phyloP scores from a whole-genome alignment of 2,888 invertebrate genomes.

The Eulithis testata region DNA sequence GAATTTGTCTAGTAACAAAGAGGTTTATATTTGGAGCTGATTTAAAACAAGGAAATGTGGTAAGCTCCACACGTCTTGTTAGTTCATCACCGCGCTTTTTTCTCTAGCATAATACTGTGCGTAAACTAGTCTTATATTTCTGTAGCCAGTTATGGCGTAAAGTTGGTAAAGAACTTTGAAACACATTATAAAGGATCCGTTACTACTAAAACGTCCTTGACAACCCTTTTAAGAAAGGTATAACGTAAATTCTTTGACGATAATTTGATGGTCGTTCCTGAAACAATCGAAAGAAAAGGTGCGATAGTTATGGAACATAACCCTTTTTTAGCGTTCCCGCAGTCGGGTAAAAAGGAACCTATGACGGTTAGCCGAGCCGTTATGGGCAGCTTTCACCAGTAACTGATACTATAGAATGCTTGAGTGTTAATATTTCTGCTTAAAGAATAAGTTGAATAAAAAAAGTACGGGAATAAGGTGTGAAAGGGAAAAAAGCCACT shows the following conservation, averaged over 20 bases:
- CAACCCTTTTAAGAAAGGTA: constrained; percentile 53
- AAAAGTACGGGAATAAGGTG: not conserved
- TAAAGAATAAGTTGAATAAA: constrained; percentile 30
- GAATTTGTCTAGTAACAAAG: too few relatives aligned
- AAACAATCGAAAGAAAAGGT: constrained; percentile 45
- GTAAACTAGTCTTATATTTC: too few relatives aligned
- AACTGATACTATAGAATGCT: constrained; percentile 41
- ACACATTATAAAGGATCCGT: not conserved
- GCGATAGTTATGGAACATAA: constrained; percentile 38
- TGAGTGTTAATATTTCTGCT: constrained; percentile 38
- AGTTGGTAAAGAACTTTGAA: not conserved
- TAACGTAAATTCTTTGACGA: constrained; percentile 39
- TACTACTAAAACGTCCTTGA: constrained; percentile 12
- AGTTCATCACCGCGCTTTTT: too few relatives aligned
- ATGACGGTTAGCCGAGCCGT: constrained; percentile 38
- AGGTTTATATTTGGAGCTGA: too few relatives aligned
- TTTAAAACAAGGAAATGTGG: too few relatives aligned
- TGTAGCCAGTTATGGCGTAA: too few relatives aligned
- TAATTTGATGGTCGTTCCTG: constrained; percentile 42
- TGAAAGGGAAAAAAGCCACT: not conserved
- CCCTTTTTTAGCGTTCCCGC: not conserved
- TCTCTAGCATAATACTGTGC: too few relatives aligned
- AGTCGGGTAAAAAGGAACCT: constrained; percentile 28
- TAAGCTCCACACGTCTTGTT: too few relatives aligned
- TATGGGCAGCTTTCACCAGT: constrained; percentile 37